Percentiles rank a stretch among this genome's conserved stretches.
These are phyloP conservation scores for Podarcis lilfordi DNA, from an alignment of 2,797 vertebrate genomes.

Conservation along the genomic window DNA sequence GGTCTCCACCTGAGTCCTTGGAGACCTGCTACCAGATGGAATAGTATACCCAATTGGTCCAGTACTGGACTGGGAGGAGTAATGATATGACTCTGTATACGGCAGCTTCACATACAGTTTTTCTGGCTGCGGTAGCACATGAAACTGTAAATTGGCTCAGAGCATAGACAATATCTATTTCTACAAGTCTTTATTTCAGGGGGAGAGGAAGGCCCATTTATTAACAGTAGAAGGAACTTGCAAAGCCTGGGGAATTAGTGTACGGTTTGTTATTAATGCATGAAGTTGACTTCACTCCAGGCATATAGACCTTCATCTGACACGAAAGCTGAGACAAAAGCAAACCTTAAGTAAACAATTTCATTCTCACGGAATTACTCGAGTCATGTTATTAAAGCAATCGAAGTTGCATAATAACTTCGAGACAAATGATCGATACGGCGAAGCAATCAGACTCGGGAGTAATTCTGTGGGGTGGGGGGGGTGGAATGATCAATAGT, in stretches of 20 bases:
- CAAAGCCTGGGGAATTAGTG: conserved; percentile 3
- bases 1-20: too few relatives aligned
- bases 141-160: conserved; percentile 14
- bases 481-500: conserved; percentile 53
- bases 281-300: conserved; percentile 48
- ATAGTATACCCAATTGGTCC: too few relatives aligned
- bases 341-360: conserved; percentile 63
- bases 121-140: not conserved
- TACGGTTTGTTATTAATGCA: conserved; percentile 52
- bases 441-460: conserved; percentile 49
- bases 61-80: not conserved
- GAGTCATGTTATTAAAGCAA: conserved; percentile 69
- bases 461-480: conserved; percentile 23
- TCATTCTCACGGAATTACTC: conserved; percentile 63
- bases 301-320: conserved; percentile 46
- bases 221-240: conserved; percentile 32
- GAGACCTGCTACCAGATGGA: too few relatives aligned
- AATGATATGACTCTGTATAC: not conserved
- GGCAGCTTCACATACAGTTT: not conserved
- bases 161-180: not conserved
- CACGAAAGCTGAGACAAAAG: conserved; percentile 40
- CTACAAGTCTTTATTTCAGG: conserved; percentile 34
- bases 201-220: conserved; percentile 49
- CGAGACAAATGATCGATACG: conserved; percentile 55
- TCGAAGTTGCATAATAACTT: conserved; percentile 60